A percentile compares a stretch with the other conserved stretches of the same genome.
phyloP scores from a whole-genome alignment of 2,113 vertebrate genomes.

The Elephas maximus region DNA sequence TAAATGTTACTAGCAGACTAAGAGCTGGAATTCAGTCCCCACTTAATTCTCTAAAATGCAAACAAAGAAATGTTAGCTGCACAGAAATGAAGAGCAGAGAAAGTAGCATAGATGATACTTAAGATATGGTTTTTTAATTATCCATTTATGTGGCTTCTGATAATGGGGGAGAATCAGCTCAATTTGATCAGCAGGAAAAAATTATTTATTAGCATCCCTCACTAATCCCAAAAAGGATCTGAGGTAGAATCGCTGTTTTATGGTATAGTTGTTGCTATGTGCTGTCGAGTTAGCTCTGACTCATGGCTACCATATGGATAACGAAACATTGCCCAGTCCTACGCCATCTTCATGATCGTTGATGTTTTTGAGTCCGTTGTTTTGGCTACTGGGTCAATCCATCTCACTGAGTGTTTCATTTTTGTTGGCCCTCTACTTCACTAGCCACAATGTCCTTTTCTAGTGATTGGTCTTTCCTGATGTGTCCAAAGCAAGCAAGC shows the following conservation, averaged over 20 bases:
- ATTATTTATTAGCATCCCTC: background rate
- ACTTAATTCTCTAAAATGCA: constrained; percentile 13
- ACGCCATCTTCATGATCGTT: no score
- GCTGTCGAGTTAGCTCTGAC: no score
- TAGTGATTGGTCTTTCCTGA: no score
- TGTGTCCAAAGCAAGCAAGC: no score
- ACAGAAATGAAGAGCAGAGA: background rate
- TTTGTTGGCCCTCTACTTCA: no score
- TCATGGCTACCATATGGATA: no score
- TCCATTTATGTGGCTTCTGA: background rate
- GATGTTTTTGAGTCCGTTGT: no score
- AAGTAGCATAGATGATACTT: background rate
- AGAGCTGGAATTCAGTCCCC: background rate
- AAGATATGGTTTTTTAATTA: background rate
- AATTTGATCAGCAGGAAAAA: background rate
- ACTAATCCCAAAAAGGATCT: background rate
- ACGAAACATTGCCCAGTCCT: no score
- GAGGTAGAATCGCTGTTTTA: background rate
- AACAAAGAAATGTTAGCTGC: background rate
- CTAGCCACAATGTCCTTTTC: no score
- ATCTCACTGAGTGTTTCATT: no score
- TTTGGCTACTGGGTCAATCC: no score
- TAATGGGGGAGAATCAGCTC: background rate
- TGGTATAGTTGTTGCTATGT: background rate
- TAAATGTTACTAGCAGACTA: background rate